Base-by-base conservation (phyloP, 1,140 invertebrate genomes). In the Panulirus ornatus region DNA sequence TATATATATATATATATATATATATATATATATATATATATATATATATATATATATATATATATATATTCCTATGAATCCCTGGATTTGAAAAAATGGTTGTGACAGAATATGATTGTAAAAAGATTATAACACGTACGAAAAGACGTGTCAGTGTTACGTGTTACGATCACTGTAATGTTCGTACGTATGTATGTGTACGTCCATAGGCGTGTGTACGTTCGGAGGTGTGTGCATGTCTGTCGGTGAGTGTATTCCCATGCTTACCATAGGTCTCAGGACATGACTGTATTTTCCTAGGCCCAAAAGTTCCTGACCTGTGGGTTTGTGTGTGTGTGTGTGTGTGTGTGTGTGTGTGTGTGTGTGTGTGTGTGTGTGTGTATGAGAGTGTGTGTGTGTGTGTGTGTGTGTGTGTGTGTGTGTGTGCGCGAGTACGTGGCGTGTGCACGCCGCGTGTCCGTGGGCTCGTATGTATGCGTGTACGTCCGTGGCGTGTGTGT, bases 401-500 rank as follows among this genome's bases (percentile, higher is more conserved):
- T 1, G n/a, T 34, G 70, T 27, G 70, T 73, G 27, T 27, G 19
- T 22, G n/a, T 42, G 38, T 82, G 27, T 82, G 73, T 76, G 36
- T 76, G 73, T 38, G 73, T 76, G 73, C 19, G 73, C n/a, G 9
- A 73, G 27, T 11, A 73, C 8, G 27, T 11, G 9, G 70, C 9
- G 70, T 16, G 9, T 88, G 87, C 9, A 9, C 9, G 9, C 38
- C 14, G 38, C 30, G 9, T 36, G 70, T 22, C 30, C 30, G 63
- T 8, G 22, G 63, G 63, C 30, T 34, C 3, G 70, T 81, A 42
- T 30, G 78, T 47, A n/a, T 27, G 63, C 5, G 84, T 86, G 71
- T 76, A 30, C 79, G 84, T 73, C 36, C 51, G 84, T 63, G 75
- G n/a, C 36, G 47, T 30, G 84, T 88, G 87, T 89, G 87, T 75